Percentiles rank a stretch among this genome's conserved stretches.
Evolutionary conservation across 2,888 invertebrate species (phyloP).

Genomic region (Steromphala cineraria): DNA sequence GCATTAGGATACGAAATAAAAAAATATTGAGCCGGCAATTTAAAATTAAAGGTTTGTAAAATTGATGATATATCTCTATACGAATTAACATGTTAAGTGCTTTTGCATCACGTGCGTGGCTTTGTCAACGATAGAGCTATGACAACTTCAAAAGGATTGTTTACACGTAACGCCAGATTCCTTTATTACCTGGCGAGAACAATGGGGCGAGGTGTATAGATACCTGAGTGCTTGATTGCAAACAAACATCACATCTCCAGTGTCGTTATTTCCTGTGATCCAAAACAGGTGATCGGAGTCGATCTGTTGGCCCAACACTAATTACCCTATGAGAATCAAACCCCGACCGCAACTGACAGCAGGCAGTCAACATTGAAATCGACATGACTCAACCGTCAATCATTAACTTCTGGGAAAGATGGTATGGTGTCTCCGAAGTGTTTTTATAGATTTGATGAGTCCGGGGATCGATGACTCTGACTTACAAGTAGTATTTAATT

Average conservation of each 20-base stretch:
- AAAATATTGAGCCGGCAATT: no score
- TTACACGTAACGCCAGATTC: no score
- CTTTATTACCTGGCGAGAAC: no score
- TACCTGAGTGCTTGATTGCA: no score
- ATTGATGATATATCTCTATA: no score
- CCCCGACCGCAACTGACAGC: background rate
- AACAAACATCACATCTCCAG: background rate
- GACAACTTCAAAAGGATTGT: no score
- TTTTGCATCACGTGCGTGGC: no score
- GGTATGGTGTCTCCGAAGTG: background rate
- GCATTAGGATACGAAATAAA: no score
- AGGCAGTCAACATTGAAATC: background rate
- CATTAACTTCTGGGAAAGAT: constrained; percentile 5
- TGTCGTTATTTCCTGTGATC: background rate
- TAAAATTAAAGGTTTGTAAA: no score
- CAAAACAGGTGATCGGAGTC: background rate
- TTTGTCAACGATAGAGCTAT: no score
- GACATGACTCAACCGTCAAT: background rate
- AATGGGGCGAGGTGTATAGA: no score
- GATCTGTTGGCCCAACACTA: background rate
- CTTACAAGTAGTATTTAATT: background rate
- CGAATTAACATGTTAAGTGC: no score
- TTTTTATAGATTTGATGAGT: background rate
- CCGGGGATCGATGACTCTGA: background rate
- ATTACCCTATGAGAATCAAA: constrained; percentile 3